phyloP scores from a whole-genome alignment of 1,140 invertebrate genomes.

The Leptopilina clavipes region DNA sequence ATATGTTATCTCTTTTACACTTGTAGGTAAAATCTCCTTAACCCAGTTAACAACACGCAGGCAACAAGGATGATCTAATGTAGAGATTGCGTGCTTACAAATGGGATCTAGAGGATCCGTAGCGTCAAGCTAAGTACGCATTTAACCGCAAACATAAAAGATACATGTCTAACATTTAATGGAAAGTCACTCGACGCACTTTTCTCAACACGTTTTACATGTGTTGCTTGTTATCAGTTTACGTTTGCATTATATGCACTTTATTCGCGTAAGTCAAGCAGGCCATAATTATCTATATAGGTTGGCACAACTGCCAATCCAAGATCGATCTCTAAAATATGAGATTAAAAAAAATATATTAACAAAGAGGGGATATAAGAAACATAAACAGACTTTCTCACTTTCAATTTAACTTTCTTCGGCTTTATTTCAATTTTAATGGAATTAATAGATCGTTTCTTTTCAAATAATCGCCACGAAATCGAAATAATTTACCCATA shows the following conservation, averaged over 20 bases:
- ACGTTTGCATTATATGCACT: background rate
- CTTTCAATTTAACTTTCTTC: slow-evolving; percentile 13
- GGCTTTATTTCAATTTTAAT: background rate
- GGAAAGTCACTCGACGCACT: slow-evolving; percentile 33
- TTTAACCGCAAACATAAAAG: slow-evolving; percentile 16
- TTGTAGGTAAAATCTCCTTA: slow-evolving; percentile 19
- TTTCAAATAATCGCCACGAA: background rate
- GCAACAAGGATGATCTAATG: slow-evolving; percentile 31
- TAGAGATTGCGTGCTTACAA: slow-evolving; percentile 2
- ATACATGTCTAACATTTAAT: slow-evolving; percentile 8
- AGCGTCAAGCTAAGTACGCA: background rate
- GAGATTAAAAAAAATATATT: background rate
- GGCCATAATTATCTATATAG: slow-evolving; percentile 20
- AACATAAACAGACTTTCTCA: slow-evolving; percentile 29
- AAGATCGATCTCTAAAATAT: slow-evolving; percentile 17
- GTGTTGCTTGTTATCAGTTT: slow-evolving; percentile 1
- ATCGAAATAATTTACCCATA: background rate
- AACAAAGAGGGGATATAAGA: background rate
- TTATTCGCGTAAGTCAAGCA: slow-evolving; percentile 9
- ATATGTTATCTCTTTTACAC: background rate
- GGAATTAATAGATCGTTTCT: background rate
- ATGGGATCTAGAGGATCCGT: slow-evolving; percentile 9
- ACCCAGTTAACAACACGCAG: slow-evolving; percentile 16
- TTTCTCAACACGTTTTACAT: slow-evolving; percentile 6
- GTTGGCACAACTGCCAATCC: slow-evolving; percentile 4